Percentiles rank a stretch among this genome's conserved stretches.
Conservation (phyloP, 2,113 vertebrate species). For the cattle (Bos taurus) region DNA sequence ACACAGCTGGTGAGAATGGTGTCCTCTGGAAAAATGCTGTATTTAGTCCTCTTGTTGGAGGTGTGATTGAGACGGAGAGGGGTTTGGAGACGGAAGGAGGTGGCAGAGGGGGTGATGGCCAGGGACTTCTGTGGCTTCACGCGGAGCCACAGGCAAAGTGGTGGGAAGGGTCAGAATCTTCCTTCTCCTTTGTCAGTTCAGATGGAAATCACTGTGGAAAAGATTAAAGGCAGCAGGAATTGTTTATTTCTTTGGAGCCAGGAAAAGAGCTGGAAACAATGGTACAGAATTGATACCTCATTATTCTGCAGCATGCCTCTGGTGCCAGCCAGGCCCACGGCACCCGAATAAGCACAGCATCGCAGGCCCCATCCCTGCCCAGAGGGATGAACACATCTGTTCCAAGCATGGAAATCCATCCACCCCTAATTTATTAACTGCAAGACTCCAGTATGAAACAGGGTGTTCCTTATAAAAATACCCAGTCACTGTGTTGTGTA, state of each 20-base stretch:
- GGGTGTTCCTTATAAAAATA: background rate
- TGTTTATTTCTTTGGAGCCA: background rate
- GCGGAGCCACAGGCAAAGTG: background rate
- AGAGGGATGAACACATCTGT: background rate
- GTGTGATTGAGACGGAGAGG: background rate
- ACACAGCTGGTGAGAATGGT: background rate
- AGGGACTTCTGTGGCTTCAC: background rate
- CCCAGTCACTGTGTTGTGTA: background rate
- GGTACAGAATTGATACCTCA: background rate
- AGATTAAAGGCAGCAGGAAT: background rate
- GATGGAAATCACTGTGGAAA: background rate
- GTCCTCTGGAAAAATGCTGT: background rate
- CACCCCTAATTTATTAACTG: background rate
- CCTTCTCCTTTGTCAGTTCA: background rate
- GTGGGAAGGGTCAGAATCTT: background rate
- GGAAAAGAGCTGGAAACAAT: constrained; percentile 18
- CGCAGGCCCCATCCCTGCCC: background rate
- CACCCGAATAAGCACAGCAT: background rate
- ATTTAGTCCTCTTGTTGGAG: background rate
- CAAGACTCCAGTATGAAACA: background rate
- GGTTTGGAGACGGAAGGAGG: background rate
- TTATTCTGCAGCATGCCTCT: background rate
- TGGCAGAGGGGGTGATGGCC: background rate
- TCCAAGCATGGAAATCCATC: background rate
- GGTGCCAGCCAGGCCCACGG: background rate